Percentiles rank a stretch among this genome's conserved stretches.
These are phyloP conservation scores for Phocides pigmalion DNA, from an alignment of 1,140 invertebrate species.

Conservation along the genomic window DNA sequence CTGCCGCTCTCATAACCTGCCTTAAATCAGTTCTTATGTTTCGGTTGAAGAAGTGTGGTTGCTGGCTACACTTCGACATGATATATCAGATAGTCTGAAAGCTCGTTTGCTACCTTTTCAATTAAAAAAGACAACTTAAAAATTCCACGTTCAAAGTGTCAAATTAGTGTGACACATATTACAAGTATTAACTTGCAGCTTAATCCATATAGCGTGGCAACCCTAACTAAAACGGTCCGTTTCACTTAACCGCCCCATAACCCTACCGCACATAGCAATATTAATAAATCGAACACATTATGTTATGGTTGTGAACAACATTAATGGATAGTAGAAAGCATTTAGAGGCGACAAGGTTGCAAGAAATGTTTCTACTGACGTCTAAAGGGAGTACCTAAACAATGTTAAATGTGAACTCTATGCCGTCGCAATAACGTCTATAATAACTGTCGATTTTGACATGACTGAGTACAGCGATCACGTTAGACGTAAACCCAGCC, in stretches of 20 bases:
- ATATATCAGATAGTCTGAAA: too few species aligned
- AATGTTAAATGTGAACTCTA: constrained; percentile 17
- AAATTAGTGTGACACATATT: too few species aligned
- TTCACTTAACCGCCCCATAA: constrained; percentile 36
- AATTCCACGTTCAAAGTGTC: background rate
- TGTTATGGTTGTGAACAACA: constrained; percentile 44
- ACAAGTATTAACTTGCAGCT: background rate
- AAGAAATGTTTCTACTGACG: constrained; percentile 35
- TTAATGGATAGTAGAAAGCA: constrained; percentile 60
- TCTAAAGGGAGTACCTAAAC: constrained; percentile 18
- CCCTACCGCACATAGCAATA: constrained; percentile 42
- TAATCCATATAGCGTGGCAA: background rate
- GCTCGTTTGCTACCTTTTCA: too few species aligned
- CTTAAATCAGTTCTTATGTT: too few species aligned
- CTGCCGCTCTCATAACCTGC: too few species aligned
- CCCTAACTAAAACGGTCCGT: constrained; percentile 27
- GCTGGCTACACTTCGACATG: too few species aligned
- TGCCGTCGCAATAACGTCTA: constrained; percentile 10
- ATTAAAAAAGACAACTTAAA: background rate
- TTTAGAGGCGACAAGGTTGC: constrained; percentile 43
- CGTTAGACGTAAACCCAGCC: constrained; percentile 16
- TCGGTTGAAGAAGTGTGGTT: too few species aligned
- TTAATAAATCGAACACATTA: constrained; percentile 58
- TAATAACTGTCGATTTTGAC: constrained; percentile 13
- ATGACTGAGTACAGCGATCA: constrained; percentile 21